These are phyloP conservation scores for Trachelus tabidus DNA, from an alignment of 2,888 invertebrate genomes.

Conservation along the genomic window DNA sequence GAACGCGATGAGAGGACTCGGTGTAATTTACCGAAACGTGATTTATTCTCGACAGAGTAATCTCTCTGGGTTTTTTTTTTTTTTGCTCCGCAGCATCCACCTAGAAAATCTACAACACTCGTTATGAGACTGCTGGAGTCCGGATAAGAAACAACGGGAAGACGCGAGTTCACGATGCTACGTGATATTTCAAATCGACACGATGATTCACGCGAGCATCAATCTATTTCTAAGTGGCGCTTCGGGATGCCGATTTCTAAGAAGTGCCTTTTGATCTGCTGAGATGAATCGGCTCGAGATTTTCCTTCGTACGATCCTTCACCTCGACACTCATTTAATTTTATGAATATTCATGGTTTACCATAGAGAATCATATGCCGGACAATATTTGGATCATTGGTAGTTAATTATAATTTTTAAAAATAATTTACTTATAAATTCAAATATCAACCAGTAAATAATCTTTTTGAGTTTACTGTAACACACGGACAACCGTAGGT, in stretches of 20 bases:
- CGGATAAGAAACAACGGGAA: not conserved
- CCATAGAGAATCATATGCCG: not conserved
- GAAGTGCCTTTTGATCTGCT: constrained; percentile 61
- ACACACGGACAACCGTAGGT: not conserved
- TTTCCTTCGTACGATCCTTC: constrained; percentile 14
- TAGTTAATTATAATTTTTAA: constrained; percentile 18
- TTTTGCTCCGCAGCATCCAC: not conserved
- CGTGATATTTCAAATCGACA: constrained; percentile 53
- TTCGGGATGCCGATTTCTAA: constrained; percentile 53
- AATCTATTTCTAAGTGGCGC: constrained; percentile 59
- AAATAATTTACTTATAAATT: not conserved
- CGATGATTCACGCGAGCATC: constrained; percentile 61
- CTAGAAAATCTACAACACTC: not conserved
- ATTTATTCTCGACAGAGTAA: constrained; percentile 43
- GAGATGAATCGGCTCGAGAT: constrained; percentile 56
- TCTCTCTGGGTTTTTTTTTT: constrained; percentile 29
- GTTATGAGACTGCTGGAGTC: not conserved
- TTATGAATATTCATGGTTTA: not conserved
- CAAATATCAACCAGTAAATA: not conserved
- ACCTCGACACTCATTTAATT: not conserved
- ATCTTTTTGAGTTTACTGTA: not conserved
- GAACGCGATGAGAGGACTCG: constrained; percentile 21
- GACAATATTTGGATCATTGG: constrained; percentile 24
- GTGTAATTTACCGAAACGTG: constrained; percentile 43
- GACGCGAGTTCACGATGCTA: constrained; percentile 27